A percentile compares a stretch with the other conserved stretches of the same genome.
Conservation (phyloP, 2,888 invertebrate genomes). For the Brachynemurus nebulosus region DNA sequence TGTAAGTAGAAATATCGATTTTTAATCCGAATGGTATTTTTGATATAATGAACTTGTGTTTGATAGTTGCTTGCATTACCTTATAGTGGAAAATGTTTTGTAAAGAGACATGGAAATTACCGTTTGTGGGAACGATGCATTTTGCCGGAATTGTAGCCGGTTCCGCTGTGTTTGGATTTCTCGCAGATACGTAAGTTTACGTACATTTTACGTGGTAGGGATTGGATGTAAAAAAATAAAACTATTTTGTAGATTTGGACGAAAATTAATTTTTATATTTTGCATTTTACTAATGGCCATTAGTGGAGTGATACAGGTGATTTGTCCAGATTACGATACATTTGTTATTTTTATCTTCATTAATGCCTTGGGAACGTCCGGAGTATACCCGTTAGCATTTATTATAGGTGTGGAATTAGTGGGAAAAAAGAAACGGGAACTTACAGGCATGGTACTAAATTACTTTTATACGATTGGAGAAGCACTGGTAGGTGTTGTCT, state of each 20-base stretch:
- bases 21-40: neutral
- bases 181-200: constrained; percentile 42
- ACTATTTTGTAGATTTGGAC: constrained; percentile 36
- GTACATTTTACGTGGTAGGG: neutral
- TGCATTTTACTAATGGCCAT: constrained; percentile 42
- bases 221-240: neutral
- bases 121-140: constrained; percentile 45
- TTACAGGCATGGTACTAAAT: constrained; percentile 46
- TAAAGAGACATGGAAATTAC: constrained; percentile 42
- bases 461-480: constrained; percentile 52
- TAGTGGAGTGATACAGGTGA: constrained; percentile 39
- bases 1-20: constrained; percentile 25
- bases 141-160: constrained; percentile 48
- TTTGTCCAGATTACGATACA: constrained; percentile 37
- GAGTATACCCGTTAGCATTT: constrained; percentile 45
- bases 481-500: constrained; percentile 42
- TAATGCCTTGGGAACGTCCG: constrained; percentile 46
- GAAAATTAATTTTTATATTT: constrained; percentile 41
- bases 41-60: neutral
- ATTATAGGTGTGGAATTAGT: constrained; percentile 51
- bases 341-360: constrained; percentile 39
- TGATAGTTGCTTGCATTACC: neutral
- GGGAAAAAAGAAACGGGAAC: constrained; percentile 43
- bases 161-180: constrained; percentile 40
- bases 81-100: constrained; percentile 43